phyloP scores from a whole-genome alignment of 2,113 vertebrate species.

The Ranitomeya imitator region DNA sequence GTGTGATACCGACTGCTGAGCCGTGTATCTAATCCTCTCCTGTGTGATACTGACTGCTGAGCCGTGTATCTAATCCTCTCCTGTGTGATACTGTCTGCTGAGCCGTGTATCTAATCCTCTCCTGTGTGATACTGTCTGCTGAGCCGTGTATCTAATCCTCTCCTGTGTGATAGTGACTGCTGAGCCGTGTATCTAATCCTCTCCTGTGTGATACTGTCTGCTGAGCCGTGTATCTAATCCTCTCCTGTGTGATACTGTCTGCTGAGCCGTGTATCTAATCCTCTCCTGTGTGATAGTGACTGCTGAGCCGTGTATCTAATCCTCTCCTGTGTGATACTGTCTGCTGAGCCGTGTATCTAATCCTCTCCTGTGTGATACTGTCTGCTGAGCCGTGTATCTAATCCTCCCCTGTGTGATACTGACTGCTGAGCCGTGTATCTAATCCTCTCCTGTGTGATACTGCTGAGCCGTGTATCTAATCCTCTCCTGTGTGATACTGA shows the following conservation, averaged over 20 bases:
- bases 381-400: neutral
- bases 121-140: neutral
- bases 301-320: too few relatives aligned
- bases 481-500: slow-evolving; percentile 69
- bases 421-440: neutral
- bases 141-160: too few relatives aligned
- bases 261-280: neutral
- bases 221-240: too few relatives aligned
- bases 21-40: neutral
- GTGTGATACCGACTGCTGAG: slow-evolving; percentile 63
- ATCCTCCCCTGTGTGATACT: slow-evolving; percentile 72
- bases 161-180: slow-evolving; percentile 66
- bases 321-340: slow-evolving; percentile 69
- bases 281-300: neutral
- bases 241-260: slow-evolving; percentile 67
- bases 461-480: too few relatives aligned
- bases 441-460: neutral
- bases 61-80: too few relatives aligned
- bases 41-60: neutral
- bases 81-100: slow-evolving; percentile 65
- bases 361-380: neutral
- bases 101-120: neutral
- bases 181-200: neutral
- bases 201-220: neutral
- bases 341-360: neutral